These are phyloP conservation scores for Phyllostomus discolor DNA, from an alignment of 2,113 vertebrate genomes.

Conservation along the genomic window DNA sequence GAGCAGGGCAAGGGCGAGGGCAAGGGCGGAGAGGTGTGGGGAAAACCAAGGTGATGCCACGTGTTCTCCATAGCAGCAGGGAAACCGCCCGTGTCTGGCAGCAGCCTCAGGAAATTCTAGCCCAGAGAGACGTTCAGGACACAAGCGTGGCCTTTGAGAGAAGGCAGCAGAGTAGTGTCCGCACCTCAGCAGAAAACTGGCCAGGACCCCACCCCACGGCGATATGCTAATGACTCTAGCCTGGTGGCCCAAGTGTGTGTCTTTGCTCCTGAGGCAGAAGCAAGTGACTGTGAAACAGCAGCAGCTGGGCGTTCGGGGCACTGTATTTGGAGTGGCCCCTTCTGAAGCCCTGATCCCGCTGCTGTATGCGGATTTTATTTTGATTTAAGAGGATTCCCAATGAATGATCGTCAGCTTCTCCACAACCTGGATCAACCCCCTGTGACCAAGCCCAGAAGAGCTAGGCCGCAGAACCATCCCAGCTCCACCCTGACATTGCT, in stretches of 20 bases:
- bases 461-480: no score
- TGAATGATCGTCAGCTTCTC: background rate
- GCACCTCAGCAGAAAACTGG: background rate
- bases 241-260: fast-evolving
- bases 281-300: no score
- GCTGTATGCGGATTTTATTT: background rate
- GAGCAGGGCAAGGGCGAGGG: no score
- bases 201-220: fast-evolving
- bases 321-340: no score
- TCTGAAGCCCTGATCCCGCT: background rate
- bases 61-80: fast-evolving
- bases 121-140: background rate
- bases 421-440: no score
- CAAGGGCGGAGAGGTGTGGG: fast-evolving
- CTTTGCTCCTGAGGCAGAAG: background rate
- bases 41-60: fast-evolving
- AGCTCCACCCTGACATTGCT: fast-evolving
- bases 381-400: background rate
- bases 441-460: background rate
- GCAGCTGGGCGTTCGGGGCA: no score
- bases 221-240: fast-evolving
- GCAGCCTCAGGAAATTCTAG: fast-evolving
- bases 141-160: fast-evolving
- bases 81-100: fast-evolving
- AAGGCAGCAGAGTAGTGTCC: background rate